These are phyloP conservation scores for Mastomys coucha DNA, from an alignment of 2,113 vertebrate genomes.

Conservation along the genomic window DNA sequence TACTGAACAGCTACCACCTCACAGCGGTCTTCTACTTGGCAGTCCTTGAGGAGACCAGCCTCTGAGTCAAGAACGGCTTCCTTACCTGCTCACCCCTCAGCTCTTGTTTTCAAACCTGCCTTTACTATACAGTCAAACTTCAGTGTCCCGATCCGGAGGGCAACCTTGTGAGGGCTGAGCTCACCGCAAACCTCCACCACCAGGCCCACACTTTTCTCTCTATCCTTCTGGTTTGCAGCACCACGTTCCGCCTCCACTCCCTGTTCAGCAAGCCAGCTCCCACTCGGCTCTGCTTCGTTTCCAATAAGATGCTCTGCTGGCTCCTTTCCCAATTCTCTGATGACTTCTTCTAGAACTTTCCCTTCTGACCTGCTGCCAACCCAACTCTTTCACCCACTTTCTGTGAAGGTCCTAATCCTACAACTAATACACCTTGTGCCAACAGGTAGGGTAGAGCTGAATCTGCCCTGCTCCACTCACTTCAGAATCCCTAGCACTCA, in stretches of 20 bases:
- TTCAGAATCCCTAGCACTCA: not conserved
- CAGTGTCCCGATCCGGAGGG: not conserved
- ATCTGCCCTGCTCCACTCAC: not conserved
- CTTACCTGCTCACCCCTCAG: not conserved
- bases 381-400: not conserved
- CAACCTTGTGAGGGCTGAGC: not conserved
- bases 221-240: not conserved
- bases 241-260: not conserved
- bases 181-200: not conserved
- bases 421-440: not conserved
- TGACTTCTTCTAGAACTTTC: not conserved
- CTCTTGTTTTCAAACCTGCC: too few species aligned
- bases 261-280: not conserved
- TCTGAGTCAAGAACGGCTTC: not conserved
- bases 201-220: not conserved
- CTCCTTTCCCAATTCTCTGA: not conserved
- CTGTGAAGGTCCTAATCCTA: not conserved
- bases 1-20: not conserved
- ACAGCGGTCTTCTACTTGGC: not conserved
- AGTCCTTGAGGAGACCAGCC: not conserved
- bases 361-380: not conserved
- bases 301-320: not conserved
- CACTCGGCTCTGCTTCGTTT: not conserved
- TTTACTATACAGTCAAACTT: not conserved
- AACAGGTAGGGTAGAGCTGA: not conserved